These are phyloP conservation scores for Anableps anableps DNA, from an alignment of 2,797 vertebrate species.

Conservation along the genomic window DNA sequence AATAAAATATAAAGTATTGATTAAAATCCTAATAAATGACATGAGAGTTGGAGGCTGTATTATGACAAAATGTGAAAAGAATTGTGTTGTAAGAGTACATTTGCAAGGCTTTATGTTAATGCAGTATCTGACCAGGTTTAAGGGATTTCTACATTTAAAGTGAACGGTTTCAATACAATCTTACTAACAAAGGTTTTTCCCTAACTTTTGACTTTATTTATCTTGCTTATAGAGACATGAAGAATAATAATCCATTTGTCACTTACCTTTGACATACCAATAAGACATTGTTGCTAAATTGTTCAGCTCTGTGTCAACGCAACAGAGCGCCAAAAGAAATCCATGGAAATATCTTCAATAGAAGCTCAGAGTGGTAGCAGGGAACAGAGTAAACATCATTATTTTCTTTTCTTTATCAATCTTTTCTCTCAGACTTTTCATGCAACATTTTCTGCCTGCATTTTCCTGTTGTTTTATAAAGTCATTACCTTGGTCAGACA, in stretches of 20 bases:
- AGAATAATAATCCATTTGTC: conserved; percentile 12
- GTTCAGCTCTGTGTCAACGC: conserved; percentile 34
- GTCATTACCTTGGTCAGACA: background rate
- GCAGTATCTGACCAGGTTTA: background rate
- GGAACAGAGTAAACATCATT: conserved; percentile 5
- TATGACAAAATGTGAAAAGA: background rate
- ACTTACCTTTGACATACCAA: conserved; percentile 11
- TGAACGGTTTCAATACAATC: background rate
- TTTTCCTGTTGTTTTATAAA: conserved; percentile 1
- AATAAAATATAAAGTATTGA: too few relatives aligned
- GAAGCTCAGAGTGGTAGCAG: conserved; percentile 6
- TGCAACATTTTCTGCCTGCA: background rate
- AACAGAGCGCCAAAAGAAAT: conserved; percentile 43
- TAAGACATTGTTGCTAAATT: conserved; percentile 19
- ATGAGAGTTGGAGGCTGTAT: background rate
- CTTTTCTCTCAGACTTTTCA: conserved; percentile 5
- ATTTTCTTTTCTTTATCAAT: conserved; percentile 21
- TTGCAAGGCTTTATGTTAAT: background rate
- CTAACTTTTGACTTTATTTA: background rate
- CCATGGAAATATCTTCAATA: conserved; percentile 15
- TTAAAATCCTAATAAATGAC: background rate
- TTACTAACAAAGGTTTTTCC: background rate
- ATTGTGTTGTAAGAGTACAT: background rate
- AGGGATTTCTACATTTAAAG: background rate
- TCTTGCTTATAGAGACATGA: background rate